These are phyloP conservation scores for Ips nitidus DNA, from an alignment of 1,140 invertebrate species.

Conservation along the genomic window DNA sequence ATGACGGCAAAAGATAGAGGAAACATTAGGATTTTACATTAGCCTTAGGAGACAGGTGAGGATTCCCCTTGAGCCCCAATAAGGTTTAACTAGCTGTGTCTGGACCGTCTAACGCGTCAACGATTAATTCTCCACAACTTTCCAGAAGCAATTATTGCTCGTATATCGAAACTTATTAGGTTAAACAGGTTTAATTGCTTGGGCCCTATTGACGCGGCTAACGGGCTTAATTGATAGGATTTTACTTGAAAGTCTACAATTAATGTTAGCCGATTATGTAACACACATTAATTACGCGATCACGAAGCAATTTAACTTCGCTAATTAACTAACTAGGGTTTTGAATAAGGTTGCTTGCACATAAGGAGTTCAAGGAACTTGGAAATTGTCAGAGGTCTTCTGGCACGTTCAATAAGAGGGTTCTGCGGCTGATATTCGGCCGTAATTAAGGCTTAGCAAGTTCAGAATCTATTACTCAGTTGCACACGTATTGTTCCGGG, in stretches of 20 bases:
- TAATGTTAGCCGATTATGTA: constrained; percentile 12
- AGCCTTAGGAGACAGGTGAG: constrained; percentile 6
- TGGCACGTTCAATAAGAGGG: not conserved
- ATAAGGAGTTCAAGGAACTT: constrained; percentile 9
- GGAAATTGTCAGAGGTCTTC: constrained; percentile 2
- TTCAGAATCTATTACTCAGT: no score
- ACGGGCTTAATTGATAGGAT: constrained; percentile 9
- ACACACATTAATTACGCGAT: constrained; percentile 19
- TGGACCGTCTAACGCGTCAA: not conserved
- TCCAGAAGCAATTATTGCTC: not conserved
- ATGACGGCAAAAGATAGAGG: not conserved
- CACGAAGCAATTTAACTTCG: constrained; percentile 17
- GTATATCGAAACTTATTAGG: constrained; percentile 13
- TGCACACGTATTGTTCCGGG: no score
- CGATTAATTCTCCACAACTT: not conserved
- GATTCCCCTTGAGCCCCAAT: not conserved
- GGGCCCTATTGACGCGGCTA: constrained; percentile 2
- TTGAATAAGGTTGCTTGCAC: constrained; percentile 9
- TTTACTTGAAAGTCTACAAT: constrained; percentile 15
- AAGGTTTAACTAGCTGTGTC: not conserved
- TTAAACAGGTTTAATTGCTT: constrained; percentile 12
- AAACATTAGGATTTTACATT: constrained; percentile 14
- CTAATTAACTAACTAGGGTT: constrained; percentile 12
- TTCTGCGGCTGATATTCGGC: no score
- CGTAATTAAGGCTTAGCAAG: no score